Evolutionary conservation across 2,888 invertebrate genomes (phyloP).

Genomic region (Tolmerus cingulatus): DNA sequence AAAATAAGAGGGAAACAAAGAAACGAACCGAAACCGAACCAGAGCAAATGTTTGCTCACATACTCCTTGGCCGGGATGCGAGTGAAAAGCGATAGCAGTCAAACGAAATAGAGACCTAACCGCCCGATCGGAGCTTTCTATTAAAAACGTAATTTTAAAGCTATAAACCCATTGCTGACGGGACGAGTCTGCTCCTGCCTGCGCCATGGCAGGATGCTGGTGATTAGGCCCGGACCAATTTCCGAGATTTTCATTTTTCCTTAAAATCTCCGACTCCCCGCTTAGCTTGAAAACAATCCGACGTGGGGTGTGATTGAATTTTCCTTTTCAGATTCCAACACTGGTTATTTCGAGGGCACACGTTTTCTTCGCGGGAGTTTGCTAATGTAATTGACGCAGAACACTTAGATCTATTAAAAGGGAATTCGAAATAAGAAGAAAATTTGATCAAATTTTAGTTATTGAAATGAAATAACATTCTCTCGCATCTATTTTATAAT

Average conservation of each 20-base stretch:
- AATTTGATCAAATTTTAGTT: neutral
- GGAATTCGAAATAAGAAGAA: neutral
- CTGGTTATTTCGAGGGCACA: neutral
- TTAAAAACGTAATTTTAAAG: slow-evolving; percentile 7
- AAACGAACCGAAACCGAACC: neutral
- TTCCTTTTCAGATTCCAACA: neutral
- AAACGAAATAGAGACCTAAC: slow-evolving; percentile 46
- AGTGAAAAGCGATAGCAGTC: slow-evolving; percentile 46
- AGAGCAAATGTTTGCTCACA: slow-evolving; percentile 18
- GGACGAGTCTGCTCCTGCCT: neutral
- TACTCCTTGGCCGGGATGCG: slow-evolving; percentile 31
- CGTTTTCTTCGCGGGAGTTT: neutral
- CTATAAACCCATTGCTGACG: neutral
- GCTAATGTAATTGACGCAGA: neutral
- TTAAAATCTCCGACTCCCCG: neutral
- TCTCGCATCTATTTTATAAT: no score
- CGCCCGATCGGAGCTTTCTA: slow-evolving; percentile 13
- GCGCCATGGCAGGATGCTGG: neutral
- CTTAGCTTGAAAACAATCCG: neutral
- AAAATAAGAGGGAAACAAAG: slow-evolving; percentile 24
- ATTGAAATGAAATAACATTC: neutral
- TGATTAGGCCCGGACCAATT: neutral
- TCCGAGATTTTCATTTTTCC: neutral
- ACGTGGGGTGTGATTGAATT: neutral
- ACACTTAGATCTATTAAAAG: neutral